These are phyloP conservation scores for Maniola jurtina DNA, from an alignment of 1,140 invertebrate genomes.

Conservation along the genomic window DNA sequence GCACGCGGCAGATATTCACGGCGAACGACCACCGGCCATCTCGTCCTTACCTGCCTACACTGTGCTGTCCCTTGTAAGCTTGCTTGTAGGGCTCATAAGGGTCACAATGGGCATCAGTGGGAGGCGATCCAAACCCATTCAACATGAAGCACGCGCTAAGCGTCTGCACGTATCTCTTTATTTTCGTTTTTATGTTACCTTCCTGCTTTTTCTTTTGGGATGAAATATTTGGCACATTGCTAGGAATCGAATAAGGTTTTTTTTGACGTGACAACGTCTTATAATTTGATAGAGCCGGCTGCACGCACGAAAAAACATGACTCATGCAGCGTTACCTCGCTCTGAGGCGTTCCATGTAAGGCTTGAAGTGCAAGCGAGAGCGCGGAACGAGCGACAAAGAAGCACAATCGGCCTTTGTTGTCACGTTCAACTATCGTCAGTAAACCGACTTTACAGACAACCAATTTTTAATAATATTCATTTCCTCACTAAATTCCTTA, in stretches of 20 bases:
- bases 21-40: conserved; percentile 36
- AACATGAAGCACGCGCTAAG: conserved; percentile 36
- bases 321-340: no score
- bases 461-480: no score
- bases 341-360: no score
- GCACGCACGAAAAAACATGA: no score
- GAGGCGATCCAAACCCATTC: conserved; percentile 42
- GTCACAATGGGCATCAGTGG: conserved; percentile 32
- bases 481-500: no score
- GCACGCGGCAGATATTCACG: conserved; percentile 33
- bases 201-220: background rate
- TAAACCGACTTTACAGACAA: no score
- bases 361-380: no score
- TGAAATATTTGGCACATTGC: conserved; percentile 1
- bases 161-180: conserved; percentile 13
- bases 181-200: background rate
- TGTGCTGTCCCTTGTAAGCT: conserved; percentile 29
- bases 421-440: no score
- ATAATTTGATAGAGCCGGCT: no score
- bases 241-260: background rate
- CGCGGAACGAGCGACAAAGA: no score
- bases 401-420: no score
- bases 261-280: no score
- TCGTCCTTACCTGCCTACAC: conserved; percentile 47
- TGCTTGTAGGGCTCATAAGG: conserved; percentile 40